phyloP scores from a whole-genome alignment of 2,888 invertebrate genomes.

The Ormia ochracea region DNA sequence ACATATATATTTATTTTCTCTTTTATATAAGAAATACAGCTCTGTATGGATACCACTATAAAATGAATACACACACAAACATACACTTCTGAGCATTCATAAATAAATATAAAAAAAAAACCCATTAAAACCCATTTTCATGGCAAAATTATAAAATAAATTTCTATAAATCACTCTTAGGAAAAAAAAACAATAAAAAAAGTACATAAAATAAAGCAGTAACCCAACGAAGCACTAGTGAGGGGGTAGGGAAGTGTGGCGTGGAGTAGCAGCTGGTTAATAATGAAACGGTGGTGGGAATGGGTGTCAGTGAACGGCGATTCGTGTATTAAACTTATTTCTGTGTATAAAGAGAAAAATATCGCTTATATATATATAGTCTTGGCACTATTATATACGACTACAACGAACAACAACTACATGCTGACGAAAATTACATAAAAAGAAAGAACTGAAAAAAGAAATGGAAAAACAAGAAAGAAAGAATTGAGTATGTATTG shows the following conservation, averaged over 20 bases:
- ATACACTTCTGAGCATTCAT: background rate
- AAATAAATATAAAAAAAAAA: constrained; percentile 42
- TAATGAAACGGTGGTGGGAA: constrained; percentile 33
- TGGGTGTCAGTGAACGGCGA: background rate
- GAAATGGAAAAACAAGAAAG: no score
- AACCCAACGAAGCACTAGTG: background rate
- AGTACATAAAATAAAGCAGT: background rate
- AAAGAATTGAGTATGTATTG: no score
- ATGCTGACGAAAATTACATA: background rate
- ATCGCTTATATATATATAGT: background rate
- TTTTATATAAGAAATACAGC: background rate
- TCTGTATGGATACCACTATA: background rate
- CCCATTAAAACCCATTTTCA: constrained; percentile 55
- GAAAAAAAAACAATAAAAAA: background rate
- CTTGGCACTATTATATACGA: background rate
- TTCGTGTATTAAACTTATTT: constrained; percentile 15
- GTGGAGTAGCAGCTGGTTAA: constrained; percentile 2
- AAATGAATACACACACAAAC: background rate
- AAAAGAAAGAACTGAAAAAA: background rate
- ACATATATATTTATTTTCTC: background rate
- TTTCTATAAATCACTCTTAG: constrained; percentile 53
- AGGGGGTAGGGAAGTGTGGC: background rate
- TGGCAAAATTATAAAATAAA: constrained; percentile 15
- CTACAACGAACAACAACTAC: no score
- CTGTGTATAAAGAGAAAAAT: background rate